Evolutionary conservation across 2,797 vertebrate genomes (phyloP).

Genomic region (Dipus sagitta): DNA sequence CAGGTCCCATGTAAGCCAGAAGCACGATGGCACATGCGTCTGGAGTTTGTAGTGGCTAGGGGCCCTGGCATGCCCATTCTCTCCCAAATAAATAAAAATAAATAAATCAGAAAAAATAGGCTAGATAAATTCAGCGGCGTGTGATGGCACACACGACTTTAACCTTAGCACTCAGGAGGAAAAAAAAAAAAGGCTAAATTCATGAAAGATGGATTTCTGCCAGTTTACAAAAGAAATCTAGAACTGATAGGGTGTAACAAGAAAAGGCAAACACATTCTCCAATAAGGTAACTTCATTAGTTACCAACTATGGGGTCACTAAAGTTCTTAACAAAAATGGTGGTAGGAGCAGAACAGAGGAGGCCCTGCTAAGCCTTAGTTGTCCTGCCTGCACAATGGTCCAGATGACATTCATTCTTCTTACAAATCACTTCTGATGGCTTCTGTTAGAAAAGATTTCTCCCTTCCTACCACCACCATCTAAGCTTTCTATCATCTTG

Average conservation of each 20-base stretch:
- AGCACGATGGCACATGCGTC: too few relatives aligned
- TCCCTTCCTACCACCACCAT: neutral
- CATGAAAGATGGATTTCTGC: conserved; percentile 41
- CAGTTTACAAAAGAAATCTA: conserved; percentile 50
- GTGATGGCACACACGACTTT: too few relatives aligned
- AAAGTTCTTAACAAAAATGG: neutral
- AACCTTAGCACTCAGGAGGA: too few relatives aligned
- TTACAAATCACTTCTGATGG: conserved; percentile 41
- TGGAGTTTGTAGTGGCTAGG: too few relatives aligned
- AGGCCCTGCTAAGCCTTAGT: neutral
- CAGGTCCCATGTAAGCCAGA: too few relatives aligned
- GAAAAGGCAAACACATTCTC: neutral
- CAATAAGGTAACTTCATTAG: neutral
- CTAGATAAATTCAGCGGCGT: too few relatives aligned
- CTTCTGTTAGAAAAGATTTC: conserved; percentile 45
- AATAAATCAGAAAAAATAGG: too few relatives aligned
- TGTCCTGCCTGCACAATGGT: neutral
- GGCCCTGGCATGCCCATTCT: too few relatives aligned
- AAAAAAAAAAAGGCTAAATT: conserved; percentile 7
- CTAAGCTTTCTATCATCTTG: conserved; percentile 38
- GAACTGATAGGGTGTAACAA: conserved; percentile 60
- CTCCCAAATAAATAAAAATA: too few relatives aligned
- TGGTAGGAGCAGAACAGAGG: neutral
- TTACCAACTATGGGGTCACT: neutral
- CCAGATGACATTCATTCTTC: neutral